Evolutionary conservation across 30 jellyfish, hydroid and myxozoan species (phyloP).

Genomic region (Cassiopea xamachana): DNA sequence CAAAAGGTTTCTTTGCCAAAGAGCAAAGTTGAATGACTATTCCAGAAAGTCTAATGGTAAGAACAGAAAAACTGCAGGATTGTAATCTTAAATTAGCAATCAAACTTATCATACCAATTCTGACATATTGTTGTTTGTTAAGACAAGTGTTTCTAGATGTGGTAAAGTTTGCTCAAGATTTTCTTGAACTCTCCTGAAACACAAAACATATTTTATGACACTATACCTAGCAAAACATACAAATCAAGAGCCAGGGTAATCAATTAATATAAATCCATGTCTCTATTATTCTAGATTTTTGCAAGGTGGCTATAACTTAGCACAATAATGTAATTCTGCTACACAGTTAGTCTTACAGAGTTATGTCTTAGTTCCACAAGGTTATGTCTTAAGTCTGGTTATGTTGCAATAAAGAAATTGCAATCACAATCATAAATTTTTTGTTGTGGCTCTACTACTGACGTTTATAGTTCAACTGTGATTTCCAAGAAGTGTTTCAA

Average conservation of each 20-base stretch:
- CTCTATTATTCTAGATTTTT: not conserved
- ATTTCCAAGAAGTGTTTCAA: too few relatives aligned
- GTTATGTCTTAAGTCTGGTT: too few relatives aligned
- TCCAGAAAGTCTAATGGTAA: not conserved
- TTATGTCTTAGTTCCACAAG: too few relatives aligned
- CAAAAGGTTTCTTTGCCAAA: too few relatives aligned
- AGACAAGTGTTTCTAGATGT: conserved; percentile 77
- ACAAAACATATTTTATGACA: not conserved
- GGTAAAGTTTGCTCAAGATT: conserved; percentile 85
- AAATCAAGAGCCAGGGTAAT: not conserved
- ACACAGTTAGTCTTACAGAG: too few relatives aligned
- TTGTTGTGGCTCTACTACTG: too few relatives aligned
- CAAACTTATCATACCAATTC: conserved; percentile 69
- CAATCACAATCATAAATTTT: too few relatives aligned
- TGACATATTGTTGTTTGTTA: conserved; percentile 88
- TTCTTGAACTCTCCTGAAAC: conserved; percentile 87
- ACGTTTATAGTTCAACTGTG: too few relatives aligned
- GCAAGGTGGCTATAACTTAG: too few relatives aligned
- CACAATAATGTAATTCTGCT: too few relatives aligned
- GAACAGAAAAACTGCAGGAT: not conserved
- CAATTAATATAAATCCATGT: not conserved
- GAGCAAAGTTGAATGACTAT: too few relatives aligned
- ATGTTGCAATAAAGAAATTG: too few relatives aligned
- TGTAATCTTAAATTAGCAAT: not conserved
- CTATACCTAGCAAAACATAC: not conserved